Percentiles rank a stretch among this genome's conserved stretches.
Conservation (phyloP, 2,888 invertebrate species). For the Aelia acuminata region DNA sequence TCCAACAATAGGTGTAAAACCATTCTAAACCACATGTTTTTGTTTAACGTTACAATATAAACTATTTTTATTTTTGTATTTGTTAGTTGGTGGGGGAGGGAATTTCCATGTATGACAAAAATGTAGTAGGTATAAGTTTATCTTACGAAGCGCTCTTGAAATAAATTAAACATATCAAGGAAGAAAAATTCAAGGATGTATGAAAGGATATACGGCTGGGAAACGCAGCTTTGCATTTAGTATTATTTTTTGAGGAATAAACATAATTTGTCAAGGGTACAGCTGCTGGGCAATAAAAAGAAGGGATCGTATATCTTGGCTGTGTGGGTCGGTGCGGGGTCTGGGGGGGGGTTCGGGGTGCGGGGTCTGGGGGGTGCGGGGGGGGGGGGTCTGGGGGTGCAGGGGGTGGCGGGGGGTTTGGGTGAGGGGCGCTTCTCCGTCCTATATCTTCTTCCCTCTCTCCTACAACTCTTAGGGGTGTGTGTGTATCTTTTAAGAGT, state of each 20-base stretch:
- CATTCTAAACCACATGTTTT: no score
- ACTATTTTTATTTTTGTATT: no score
- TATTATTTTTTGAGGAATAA: conserved; percentile 58
- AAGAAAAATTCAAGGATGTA: not conserved
- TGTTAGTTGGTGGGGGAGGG: no score
- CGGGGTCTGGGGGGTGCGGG: not conserved
- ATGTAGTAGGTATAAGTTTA: not conserved
- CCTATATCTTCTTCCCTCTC: not conserved
- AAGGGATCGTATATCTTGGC: conserved; percentile 48
- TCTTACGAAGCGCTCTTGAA: not conserved
- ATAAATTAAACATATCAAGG: conserved; percentile 27
- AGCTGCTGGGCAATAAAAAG: conserved; percentile 53
- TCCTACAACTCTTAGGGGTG: not conserved
- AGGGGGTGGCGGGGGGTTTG: not conserved
- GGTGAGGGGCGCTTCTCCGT: not conserved
- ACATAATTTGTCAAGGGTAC: conserved; percentile 56
- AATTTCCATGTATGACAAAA: not conserved
- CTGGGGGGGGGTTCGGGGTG: not conserved
- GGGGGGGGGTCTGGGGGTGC: not conserved
- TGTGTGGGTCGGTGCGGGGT: not conserved
- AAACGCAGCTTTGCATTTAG: conserved; percentile 51
- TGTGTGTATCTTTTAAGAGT: not conserved
- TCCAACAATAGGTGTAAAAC: no score
- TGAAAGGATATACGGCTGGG: conserved; percentile 9
- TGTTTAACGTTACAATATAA: no score